Conservation (phyloP, 2,113 vertebrate genomes). For the Atlantisia rogersi region DNA sequence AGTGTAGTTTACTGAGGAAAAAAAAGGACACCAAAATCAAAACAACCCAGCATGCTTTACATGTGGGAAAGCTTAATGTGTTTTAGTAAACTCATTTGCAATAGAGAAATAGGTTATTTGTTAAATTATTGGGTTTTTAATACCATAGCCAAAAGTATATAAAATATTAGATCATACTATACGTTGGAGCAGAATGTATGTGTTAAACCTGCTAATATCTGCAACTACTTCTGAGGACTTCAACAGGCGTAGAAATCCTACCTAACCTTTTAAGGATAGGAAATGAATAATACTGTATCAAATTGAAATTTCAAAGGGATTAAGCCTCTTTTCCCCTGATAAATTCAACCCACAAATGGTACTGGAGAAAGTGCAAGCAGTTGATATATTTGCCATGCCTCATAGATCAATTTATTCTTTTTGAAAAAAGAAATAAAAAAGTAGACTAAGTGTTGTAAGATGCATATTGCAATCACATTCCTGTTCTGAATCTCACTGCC, state of each 20-base stretch:
- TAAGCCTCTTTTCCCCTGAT: background rate
- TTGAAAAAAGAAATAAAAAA: background rate
- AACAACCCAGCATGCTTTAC: background rate
- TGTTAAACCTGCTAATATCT: background rate
- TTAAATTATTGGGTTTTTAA: background rate
- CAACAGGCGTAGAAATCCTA: background rate
- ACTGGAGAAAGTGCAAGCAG: background rate
- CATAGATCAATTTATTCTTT: background rate
- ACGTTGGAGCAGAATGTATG: fast-evolving
- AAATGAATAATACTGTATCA: background rate
- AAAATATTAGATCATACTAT: background rate
- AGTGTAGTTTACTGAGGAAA: background rate
- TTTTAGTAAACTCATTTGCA: background rate
- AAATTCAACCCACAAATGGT: slow-evolving; percentile 9
- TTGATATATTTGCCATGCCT: slow-evolving; percentile 1
- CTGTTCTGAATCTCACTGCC: background rate
- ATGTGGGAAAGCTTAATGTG: background rate
- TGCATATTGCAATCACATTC: background rate
- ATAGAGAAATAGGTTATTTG: background rate
- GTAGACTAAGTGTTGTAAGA: background rate
- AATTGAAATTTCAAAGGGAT: slow-evolving; percentile 36
- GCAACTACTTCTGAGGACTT: background rate
- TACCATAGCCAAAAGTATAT: too few species aligned
- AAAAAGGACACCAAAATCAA: background rate
- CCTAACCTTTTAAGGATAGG: slow-evolving; percentile 16